A percentile compares a stretch with the other conserved stretches of the same genome.
Evolutionary conservation across 2,113 vertebrate genomes (phyloP).

Genomic region (Rhynchomys soricoides): DNA sequence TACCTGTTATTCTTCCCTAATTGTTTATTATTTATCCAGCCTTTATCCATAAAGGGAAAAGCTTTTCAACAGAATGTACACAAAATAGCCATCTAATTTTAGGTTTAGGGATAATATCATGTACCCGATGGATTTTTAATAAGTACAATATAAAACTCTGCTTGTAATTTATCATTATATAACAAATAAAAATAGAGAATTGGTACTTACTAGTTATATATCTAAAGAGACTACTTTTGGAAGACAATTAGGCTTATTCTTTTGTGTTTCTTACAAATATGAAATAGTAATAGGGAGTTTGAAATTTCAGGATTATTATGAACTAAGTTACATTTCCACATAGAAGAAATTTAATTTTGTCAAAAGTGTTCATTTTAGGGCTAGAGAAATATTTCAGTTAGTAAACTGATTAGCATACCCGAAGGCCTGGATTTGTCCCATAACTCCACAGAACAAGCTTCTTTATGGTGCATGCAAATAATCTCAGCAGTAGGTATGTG

Average conservation of each 20-base stretch:
- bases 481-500: neutral
- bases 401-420: neutral
- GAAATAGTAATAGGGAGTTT: slow-evolving; percentile 1
- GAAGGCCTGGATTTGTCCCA: neutral
- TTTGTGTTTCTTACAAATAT: neutral
- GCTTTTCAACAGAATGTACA: slow-evolving; percentile 16
- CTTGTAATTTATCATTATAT: slow-evolving; percentile 73
- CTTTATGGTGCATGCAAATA: neutral
- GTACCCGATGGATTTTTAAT: neutral
- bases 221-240: slow-evolving; percentile 42
- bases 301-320: slow-evolving; percentile 55
- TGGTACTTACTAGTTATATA: slow-evolving; percentile 63
- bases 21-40: slow-evolving; percentile 27
- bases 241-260: slow-evolving; percentile 54
- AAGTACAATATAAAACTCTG: slow-evolving; percentile 38
- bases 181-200: slow-evolving; percentile 71
- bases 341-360: neutral
- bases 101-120: slow-evolving; percentile 21
- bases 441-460: neutral
- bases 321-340: neutral
- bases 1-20: neutral
- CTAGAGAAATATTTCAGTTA: neutral
- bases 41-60: neutral
- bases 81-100: slow-evolving; percentile 29
- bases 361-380: neutral